Evolutionary conservation across 2,888 invertebrate genomes (phyloP), one percentile per base, ranked within the genome.

Genomic region (Rotaria macrura): DNA sequence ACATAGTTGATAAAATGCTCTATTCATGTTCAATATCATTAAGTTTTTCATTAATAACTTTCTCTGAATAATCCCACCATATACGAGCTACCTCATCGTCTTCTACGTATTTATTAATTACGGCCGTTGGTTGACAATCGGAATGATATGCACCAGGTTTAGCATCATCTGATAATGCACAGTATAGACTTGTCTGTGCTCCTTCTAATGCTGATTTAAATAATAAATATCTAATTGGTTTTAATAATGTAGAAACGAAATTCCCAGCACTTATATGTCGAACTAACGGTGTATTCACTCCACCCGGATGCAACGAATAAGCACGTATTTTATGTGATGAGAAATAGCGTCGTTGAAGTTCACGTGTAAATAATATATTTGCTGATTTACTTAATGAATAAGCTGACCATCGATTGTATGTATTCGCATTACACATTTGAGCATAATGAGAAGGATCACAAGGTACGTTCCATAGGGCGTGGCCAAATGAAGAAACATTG

Each of bases 61-160:
- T 74, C 40, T 74, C 74, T 23, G 74, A 74, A 43, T 40, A 74
- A 40, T 74, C 43, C 74, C 74, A 74, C 74, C 74, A 74, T n/a
- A 40, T 43, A 12, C 43, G 10, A n/a, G 74, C 74, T 43, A 25
- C 10, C n/a, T 74, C 10, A 23, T 38, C 23, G n/a, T 43, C 23
- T 25, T 74, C 25, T 9, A 29, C 40, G 43, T 74, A 40, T 40
- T 25, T 25, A 25, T 74, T 74, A 6, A 9, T 14, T 43, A 74
- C 17, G 23, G 79, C 7, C 14, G 6, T 43, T n/a, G 25, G 43
- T 23, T 43, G 79, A 43, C 79, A 79, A 25, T 79, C 79, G 0
- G 25, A 3, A n/a, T 79, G 79, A 43, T 79, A 79, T n/a, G 7
- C 79, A 43, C 79, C 79, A 4, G 74, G 23, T 17, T 23, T 40